These are phyloP conservation scores for Dermochelys coriacea DNA, from an alignment of 2,797 vertebrate genomes.

Conservation along the genomic window DNA sequence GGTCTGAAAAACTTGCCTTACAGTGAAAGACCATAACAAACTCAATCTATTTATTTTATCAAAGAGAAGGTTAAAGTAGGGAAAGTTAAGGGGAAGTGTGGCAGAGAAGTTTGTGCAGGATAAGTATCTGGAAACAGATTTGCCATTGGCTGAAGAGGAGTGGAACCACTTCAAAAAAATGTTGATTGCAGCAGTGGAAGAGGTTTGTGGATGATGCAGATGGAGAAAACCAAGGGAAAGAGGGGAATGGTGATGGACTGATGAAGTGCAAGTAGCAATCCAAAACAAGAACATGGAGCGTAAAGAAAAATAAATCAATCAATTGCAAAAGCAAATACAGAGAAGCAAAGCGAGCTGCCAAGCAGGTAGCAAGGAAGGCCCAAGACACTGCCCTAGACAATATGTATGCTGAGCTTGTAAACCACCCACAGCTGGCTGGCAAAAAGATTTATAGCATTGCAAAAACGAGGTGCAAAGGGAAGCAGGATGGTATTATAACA, in stretches of 20 bases:
- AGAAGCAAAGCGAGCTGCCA: background rate
- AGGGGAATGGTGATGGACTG: background rate
- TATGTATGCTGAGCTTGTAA: background rate
- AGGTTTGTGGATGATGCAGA: background rate
- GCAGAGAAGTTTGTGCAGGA: background rate
- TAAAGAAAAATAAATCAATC: background rate
- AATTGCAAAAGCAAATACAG: background rate
- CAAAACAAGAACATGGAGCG: background rate
- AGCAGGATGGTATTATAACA: background rate
- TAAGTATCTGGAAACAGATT: background rate
- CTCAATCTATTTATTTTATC: background rate
- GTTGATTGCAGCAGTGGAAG: background rate
- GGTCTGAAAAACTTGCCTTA: background rate
- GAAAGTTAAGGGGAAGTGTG: background rate
- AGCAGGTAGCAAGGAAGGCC: background rate
- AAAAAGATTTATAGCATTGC: background rate
- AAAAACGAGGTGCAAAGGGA: too few relatives aligned
- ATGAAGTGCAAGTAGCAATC: background rate
- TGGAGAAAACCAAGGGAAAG: background rate
- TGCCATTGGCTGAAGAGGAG: background rate
- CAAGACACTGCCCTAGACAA: background rate
- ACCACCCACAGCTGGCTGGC: background rate
- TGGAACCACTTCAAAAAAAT: background rate
- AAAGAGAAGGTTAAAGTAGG: background rate
- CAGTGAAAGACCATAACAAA: background rate